These are phyloP conservation scores for Lepidocyrtinus sp. DNA, from an alignment of 2,888 invertebrate genomes.

Conservation along the genomic window DNA sequence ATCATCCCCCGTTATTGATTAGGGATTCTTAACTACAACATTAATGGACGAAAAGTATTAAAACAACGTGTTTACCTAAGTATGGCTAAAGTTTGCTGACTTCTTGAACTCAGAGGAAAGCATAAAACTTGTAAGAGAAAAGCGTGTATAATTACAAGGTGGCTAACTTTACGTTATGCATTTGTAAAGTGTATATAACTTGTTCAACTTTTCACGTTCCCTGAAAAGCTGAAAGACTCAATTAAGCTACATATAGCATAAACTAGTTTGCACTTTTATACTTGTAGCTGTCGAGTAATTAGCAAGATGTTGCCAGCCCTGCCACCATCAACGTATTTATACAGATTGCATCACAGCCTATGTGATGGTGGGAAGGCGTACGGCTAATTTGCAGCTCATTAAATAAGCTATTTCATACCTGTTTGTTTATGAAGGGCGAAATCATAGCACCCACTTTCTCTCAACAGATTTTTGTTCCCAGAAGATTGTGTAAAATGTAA, in stretches of 20 bases:
- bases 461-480: neutral
- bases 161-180: no score
- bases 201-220: neutral
- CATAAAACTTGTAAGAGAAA: no score
- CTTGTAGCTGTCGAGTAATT: neutral
- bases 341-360: neutral
- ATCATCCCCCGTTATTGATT: no score
- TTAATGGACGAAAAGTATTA: neutral
- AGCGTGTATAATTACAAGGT: no score
- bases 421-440: neutral
- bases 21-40: neutral
- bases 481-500: neutral
- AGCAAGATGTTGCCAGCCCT: constrained; percentile 4
- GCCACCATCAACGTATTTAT: neutral
- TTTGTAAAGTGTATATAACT: no score
- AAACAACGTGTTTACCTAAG: neutral
- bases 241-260: neutral
- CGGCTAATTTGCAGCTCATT: constrained; percentile 32
- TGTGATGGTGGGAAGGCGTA: neutral
- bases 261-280: neutral
- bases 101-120: neutral
- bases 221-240: neutral
- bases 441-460: neutral
- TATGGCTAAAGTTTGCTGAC: neutral
- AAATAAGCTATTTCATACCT: constrained; percentile 17